Evolutionary conservation across 2,113 vertebrate genomes (phyloP), one percentile per base, ranked within the genome.

Genomic region (Nettapus auritus): DNA sequence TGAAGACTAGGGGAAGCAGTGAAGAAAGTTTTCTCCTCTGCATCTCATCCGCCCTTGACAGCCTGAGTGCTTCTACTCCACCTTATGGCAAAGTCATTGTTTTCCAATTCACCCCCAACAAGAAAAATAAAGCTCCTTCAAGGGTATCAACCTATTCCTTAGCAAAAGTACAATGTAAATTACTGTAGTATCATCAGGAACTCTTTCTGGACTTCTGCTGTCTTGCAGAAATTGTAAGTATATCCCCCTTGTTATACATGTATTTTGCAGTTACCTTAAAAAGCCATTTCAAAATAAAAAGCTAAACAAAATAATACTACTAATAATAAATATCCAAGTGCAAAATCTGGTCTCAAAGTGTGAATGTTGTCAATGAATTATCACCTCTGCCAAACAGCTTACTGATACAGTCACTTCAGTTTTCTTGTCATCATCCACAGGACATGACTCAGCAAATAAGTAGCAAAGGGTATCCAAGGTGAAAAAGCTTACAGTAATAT

Each of bases 101-200:
- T 23, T 59, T 85, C 9, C 42, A 46, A 5, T 13, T 2, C 6
- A 36, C 3, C 2, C 7, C 25, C 1, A 6, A 2, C 2, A 2
- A 75, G 36, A 55, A 57, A 86, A 73, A 38, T 18, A 11, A 82
- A 81, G 14, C 2, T 66, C 33, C 26, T 66, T 69, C 8, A 74
- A 69, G 5, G 4, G 3, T 73, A 52, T 64, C 3, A 6, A 53
- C 44, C 26, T 9, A 19, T 62, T 82, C 57, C 8, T 55, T 46
- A 81, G 20, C 8, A 60, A 21, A 7, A 5, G 11, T 9, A 64
- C 26, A 5, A 64, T 76, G 85, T 82, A 11, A 82, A 4, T 22
- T 42, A 44, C 18, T 71, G 7, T 20, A 82, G 13, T 67, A 34
- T 13, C 2, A 0, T 25, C 22, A 60, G 25, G 9, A 36, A 36